Base-by-base conservation (phyloP, 2,888 invertebrate species). In the Stratiomys singularior region DNA sequence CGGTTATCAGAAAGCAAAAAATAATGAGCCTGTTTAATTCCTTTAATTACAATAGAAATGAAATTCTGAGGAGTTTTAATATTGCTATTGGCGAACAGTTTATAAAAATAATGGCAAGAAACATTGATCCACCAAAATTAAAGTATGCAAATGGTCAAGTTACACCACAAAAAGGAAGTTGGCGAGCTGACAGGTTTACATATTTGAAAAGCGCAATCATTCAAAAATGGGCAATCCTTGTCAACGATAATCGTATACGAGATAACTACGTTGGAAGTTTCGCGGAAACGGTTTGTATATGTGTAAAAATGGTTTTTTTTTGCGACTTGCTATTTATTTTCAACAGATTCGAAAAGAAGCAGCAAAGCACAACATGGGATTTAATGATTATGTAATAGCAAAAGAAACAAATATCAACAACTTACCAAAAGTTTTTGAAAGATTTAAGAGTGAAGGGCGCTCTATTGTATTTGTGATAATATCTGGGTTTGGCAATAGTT, bases 1-100 rank as follows among this genome's bases (percentile, higher is more conserved):
- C 98, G 0, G 88, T 90, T 9, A 90, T 88, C 13, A 90, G 99
- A 25, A 94, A 95, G 84, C 80, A 86, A 0, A 97, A 96, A 86
- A 98, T 99, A 76, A 90, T 92, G 85, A 89, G 91, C 71, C 78
- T 86, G 44, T 76, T 87, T 0, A 1, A 47, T 1, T 80, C 80
- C 74, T 85, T 85, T 58, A 18, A 83, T 0, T 85, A 86, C 78
- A 85, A 86, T 44, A 1, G 1, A 0, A 82, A 84, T 84, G 86
- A 90, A 0, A 89, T 90, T 80, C 91, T 97, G 77, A 90, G 90
- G 82, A 92, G 93, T 81, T 99, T 99, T 87, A 96, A 95, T 0
- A 88, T 99, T 78, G 90, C 90, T 4, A 93, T 99, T 44, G 89
- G 90, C 1, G 88, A 90, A 28, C 86, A 91, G 56, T 97, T 98